Percentiles rank a stretch among this genome's conserved stretches.
Evolutionary conservation across 2,888 invertebrate species (phyloP).

Genomic region (Sepiola atlantica): DNA sequence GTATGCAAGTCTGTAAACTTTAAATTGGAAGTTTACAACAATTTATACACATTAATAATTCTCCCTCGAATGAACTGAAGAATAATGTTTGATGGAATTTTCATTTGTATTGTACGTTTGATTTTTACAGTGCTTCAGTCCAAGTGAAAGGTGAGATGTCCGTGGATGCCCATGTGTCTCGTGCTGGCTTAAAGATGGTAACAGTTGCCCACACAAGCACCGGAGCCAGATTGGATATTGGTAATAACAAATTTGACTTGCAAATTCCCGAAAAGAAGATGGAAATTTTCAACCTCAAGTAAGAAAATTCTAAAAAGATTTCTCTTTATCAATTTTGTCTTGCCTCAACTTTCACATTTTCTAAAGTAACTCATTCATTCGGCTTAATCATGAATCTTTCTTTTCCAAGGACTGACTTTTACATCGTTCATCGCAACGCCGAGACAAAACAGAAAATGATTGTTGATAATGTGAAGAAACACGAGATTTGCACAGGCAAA

Average conservation of each 20-base stretch:
- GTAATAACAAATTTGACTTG: constrained; percentile 81
- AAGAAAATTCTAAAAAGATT: constrained; percentile 47
- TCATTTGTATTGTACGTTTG: not conserved
- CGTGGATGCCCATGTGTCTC: constrained; percentile 86
- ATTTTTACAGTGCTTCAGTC: constrained; percentile 83
- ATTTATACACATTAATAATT: too few species aligned
- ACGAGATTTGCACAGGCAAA: constrained; percentile 72
- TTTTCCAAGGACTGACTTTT: constrained; percentile 68
- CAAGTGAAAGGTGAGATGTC: constrained; percentile 90
- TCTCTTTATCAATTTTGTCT: not conserved
- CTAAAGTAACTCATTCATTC: not conserved
- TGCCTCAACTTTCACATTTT: not conserved
- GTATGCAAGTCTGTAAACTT: too few species aligned
- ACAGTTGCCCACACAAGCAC: constrained; percentile 90
- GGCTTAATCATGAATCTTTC: not conserved
- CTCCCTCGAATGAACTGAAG: too few species aligned
- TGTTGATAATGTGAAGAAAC: constrained; percentile 78
- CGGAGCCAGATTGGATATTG: constrained; percentile 83
- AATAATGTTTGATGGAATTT: not conserved
- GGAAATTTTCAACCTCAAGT: constrained; percentile 86
- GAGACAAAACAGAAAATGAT: constrained; percentile 83
- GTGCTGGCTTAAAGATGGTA: constrained; percentile 87
- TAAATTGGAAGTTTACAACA: too few species aligned
- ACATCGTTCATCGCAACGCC: constrained; percentile 72
- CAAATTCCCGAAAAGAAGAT: constrained; percentile 88